A percentile compares a stretch with the other conserved stretches of the same genome.
Conservation (phyloP, 2,113 vertebrate genomes). For the Muntiacus reevesi region DNA sequence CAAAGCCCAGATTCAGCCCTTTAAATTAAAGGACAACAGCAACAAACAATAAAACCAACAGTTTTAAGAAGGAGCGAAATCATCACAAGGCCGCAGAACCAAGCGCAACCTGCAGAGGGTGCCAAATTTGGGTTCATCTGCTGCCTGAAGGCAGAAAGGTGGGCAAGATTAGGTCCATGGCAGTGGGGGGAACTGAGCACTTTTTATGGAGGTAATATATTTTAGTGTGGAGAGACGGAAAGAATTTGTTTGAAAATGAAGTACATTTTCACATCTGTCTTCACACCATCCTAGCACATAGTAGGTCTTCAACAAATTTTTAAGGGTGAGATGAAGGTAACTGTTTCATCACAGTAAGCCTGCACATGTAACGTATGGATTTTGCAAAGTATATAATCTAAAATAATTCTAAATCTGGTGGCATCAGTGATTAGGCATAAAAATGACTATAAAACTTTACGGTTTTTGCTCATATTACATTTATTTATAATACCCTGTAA, state of each 20-base stretch:
- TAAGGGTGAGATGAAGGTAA: not conserved
- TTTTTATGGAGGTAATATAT: not conserved
- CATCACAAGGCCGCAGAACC: not conserved
- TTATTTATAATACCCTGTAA: not conserved
- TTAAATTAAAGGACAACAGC: constrained; percentile 10
- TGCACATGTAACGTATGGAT: not conserved
- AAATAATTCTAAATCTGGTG: constrained; percentile 10
- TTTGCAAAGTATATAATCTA: not conserved
- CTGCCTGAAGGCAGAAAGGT: not conserved
- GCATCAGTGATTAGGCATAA: not conserved
- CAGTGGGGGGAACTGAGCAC: not conserved
- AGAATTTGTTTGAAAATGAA: constrained; percentile 10
- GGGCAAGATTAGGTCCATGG: not conserved
- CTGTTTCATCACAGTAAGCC: not conserved
- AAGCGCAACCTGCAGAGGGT: constrained; percentile 31
- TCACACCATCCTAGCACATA: not conserved
- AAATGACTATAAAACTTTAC: not conserved
- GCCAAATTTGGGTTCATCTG: constrained; percentile 8
- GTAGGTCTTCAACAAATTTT: constrained; percentile 7
- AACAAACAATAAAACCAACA: not conserved
- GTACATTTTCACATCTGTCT: not conserved
- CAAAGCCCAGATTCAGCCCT: not conserved
- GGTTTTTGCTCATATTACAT: not conserved
- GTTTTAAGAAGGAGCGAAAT: not conserved
- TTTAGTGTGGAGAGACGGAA: not conserved